phyloP scores from a whole-genome alignment of 2,888 invertebrate genomes.

The Quadriops clusia region DNA sequence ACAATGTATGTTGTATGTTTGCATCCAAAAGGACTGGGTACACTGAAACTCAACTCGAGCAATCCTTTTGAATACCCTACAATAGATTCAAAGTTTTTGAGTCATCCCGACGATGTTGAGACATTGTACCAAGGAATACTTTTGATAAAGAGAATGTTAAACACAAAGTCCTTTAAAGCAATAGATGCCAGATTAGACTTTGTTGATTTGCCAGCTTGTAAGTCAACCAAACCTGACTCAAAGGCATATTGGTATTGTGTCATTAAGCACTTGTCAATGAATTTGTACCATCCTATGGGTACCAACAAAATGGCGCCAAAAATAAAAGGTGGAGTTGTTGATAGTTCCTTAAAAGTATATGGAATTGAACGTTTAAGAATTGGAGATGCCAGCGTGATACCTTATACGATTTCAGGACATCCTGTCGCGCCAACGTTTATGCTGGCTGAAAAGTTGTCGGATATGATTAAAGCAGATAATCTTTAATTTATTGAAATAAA shows the following conservation, averaged over 20 bases:
- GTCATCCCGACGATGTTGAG: slow-evolving; percentile 41
- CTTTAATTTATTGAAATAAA: too few species aligned
- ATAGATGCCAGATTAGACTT: slow-evolving; percentile 37
- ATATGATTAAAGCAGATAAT: slow-evolving; percentile 33
- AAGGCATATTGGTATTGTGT: slow-evolving; percentile 19
- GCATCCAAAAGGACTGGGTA: slow-evolving; percentile 40
- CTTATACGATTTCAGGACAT: slow-evolving; percentile 41
- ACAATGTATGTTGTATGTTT: slow-evolving; percentile 41
- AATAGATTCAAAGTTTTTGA: slow-evolving; percentile 57
- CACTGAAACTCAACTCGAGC: slow-evolving; percentile 38
- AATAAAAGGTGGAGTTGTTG: slow-evolving; percentile 14
- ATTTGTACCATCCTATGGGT: slow-evolving; percentile 16
- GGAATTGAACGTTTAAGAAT: slow-evolving; percentile 40
- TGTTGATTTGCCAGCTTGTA: slow-evolving; percentile 10
- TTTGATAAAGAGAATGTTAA: slow-evolving; percentile 33
- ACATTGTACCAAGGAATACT: slow-evolving; percentile 42
- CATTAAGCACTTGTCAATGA: slow-evolving; percentile 13
- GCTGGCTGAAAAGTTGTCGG: slow-evolving; percentile 45
- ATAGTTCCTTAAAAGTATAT: slow-evolving; percentile 37
- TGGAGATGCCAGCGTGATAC: slow-evolving; percentile 43
- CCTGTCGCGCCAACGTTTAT: slow-evolving; percentile 40
- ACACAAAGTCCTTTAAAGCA: slow-evolving; percentile 40
- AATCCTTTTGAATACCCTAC: slow-evolving; percentile 50
- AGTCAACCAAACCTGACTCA: slow-evolving; percentile 9
- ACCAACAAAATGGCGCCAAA: slow-evolving; percentile 18